These are phyloP conservation scores for Incurvaria masculella DNA, from an alignment of 2,888 invertebrate genomes.

Conservation along the genomic window DNA sequence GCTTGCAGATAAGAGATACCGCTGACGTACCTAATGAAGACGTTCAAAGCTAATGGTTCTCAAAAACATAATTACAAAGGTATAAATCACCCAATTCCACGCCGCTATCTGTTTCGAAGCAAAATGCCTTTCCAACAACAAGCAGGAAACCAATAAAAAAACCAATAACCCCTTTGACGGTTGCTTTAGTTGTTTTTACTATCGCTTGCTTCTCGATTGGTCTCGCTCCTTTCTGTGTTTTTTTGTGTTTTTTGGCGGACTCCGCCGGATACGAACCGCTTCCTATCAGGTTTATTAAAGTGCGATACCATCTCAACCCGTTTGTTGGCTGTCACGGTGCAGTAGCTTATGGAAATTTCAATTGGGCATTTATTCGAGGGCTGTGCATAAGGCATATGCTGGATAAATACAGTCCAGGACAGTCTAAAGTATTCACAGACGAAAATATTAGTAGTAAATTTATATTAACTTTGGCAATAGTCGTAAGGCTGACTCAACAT, in stretches of 20 bases:
- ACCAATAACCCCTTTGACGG: constrained; percentile 43
- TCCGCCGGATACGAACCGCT: neutral
- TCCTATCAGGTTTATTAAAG: neutral
- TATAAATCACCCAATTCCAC: neutral
- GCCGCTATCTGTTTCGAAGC: neutral
- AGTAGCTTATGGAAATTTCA: neutral
- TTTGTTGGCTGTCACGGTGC: neutral
- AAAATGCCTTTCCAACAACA: neutral
- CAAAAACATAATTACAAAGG: neutral
- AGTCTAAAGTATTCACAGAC: too few relatives aligned
- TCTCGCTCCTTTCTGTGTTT: neutral
- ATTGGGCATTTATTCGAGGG: too few relatives aligned
- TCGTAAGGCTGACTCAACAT: too few relatives aligned
- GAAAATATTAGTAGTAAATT: too few relatives aligned
- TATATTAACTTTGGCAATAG: too few relatives aligned
- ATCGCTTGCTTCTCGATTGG: constrained; percentile 36
- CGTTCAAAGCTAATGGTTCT: neutral
- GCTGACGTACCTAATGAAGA: neutral
- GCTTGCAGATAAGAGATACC: too few relatives aligned
- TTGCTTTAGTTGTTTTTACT: constrained; percentile 47
- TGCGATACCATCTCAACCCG: neutral
- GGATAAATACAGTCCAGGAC: too few relatives aligned
- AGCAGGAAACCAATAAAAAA: constrained; percentile 27
- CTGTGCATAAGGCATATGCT: too few relatives aligned
- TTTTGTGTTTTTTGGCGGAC: neutral